Conservation (phyloP, 2,797 vertebrate genomes). For the Eleutherodactylus coqui region DNA sequence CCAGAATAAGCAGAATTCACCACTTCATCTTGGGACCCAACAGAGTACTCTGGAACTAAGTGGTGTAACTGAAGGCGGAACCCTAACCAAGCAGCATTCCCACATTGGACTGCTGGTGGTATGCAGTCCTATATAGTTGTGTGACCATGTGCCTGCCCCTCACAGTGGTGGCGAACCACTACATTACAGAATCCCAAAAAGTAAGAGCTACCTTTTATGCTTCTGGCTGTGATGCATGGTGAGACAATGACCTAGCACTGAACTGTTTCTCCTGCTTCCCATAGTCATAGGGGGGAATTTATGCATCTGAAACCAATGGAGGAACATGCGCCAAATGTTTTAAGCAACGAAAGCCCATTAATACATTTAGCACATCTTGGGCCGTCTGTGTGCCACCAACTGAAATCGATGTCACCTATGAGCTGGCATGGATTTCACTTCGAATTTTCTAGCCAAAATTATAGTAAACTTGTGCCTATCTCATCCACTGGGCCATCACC, state of each 20-base stretch:
- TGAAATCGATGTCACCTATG: too few relatives aligned
- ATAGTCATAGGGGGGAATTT: neutral
- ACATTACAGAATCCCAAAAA: neutral
- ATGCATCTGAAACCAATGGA: too few relatives aligned
- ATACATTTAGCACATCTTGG: too few relatives aligned
- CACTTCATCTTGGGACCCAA: neutral
- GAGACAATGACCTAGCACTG: neutral
- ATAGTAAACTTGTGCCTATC: too few relatives aligned
- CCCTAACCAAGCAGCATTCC: neutral
- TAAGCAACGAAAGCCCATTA: too few relatives aligned
- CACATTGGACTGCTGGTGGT: too few relatives aligned
- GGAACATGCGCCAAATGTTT: too few relatives aligned
- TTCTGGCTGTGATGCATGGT: neutral
- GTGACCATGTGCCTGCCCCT: neutral
- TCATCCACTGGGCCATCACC: too few relatives aligned
- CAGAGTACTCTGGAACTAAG: neutral
- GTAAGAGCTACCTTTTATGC: neutral
- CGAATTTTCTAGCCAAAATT: too few relatives aligned
- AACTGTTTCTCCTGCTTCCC: neutral
- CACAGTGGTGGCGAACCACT: neutral
- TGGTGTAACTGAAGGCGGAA: neutral
- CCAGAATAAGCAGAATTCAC: too few relatives aligned
- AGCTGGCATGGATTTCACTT: too few relatives aligned
- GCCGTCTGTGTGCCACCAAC: too few relatives aligned
- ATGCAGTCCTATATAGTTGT: neutral